Percentiles rank a stretch among this genome's conserved stretches.
These are phyloP conservation scores for Philypnodon macrostomus DNA, from an alignment of 2,797 vertebrate genomes.

Conservation along the genomic window DNA sequence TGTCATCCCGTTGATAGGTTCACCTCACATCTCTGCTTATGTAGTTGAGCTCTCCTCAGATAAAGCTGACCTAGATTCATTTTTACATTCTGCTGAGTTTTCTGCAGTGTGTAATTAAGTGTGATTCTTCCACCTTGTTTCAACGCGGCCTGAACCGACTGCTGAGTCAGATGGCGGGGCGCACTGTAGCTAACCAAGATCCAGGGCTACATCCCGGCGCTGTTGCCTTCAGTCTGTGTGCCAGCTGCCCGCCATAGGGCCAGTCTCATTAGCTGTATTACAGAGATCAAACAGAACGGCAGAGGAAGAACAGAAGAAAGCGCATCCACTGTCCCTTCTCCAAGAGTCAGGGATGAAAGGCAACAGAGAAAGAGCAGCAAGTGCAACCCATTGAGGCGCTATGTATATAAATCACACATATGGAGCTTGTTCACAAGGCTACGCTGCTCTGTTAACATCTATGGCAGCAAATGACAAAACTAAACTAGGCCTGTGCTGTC, in stretches of 20 bases:
- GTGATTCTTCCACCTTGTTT: conserved; percentile 49
- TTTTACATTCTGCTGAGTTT: conserved; percentile 57
- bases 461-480: background rate
- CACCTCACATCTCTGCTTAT: conserved; percentile 20
- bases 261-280: conserved; percentile 79
- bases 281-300: conserved; percentile 76
- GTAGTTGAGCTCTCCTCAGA: conserved; percentile 13
- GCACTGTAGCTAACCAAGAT: conserved; percentile 55
- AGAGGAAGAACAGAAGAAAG: conserved; percentile 69
- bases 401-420: conserved; percentile 67
- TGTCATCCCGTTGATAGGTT: conserved; percentile 29
- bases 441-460: conserved; percentile 51
- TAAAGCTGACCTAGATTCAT: conserved; percentile 57
- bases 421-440: conserved; percentile 52
- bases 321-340: conserved; percentile 62
- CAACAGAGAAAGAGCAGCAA: conserved; percentile 52
- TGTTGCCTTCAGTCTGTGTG: conserved; percentile 64
- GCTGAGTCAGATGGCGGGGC: conserved; percentile 69
- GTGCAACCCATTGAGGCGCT: conserved; percentile 70
- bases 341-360: conserved; percentile 73
- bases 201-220: conserved; percentile 55
- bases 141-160: conserved; percentile 46
- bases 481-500: too few relatives aligned
- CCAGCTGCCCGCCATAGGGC: conserved; percentile 75
- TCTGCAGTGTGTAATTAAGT: conserved; percentile 56